A percentile compares a stretch with the other conserved stretches of the same genome.
These are phyloP conservation scores for Trachymyrmex cornetzi DNA, from an alignment of 1,140 invertebrate genomes.

Conservation along the genomic window DNA sequence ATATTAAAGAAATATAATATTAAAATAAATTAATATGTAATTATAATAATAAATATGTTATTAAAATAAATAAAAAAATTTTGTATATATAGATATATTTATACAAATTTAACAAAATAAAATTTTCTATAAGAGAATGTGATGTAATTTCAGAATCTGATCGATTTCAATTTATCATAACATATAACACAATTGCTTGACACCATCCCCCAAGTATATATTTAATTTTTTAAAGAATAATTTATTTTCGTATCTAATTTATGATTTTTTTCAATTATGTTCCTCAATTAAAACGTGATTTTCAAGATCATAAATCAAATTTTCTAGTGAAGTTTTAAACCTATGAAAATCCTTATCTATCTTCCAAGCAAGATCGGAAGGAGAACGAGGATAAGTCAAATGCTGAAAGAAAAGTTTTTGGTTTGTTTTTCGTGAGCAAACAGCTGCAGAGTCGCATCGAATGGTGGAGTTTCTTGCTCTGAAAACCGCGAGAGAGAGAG, in stretches of 20 bases:
- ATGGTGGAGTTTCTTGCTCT: slow-evolving; percentile 57
- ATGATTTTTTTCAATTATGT: neutral
- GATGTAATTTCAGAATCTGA: slow-evolving; percentile 13
- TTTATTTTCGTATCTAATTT: slow-evolving; percentile 4
- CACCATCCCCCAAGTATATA: neutral
- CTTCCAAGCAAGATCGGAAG: neutral
- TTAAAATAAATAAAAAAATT: slow-evolving; percentile 5
- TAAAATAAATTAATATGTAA: neutral
- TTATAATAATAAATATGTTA: neutral
- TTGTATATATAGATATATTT: neutral
- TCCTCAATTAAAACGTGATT: neutral
- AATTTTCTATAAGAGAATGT: neutral
- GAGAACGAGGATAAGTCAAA: slow-evolving; percentile 41
- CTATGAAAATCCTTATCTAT: slow-evolving; percentile 56
- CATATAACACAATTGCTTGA: neutral
- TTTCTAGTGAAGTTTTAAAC: slow-evolving; percentile 5
- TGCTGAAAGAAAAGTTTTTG: slow-evolving; percentile 64
- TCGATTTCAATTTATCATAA: neutral
- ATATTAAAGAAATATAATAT: neutral
- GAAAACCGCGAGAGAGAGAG: slow-evolving; percentile 12
- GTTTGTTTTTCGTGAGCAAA: slow-evolving; percentile 79
- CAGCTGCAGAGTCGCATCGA: slow-evolving; percentile 64
- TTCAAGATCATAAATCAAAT: slow-evolving; percentile 32
- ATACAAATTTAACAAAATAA: neutral
- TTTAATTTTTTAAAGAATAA: neutral